Evolutionary conservation across 2,797 vertebrate genomes (phyloP).

Genomic region (Propithecus perrieri): DNA sequence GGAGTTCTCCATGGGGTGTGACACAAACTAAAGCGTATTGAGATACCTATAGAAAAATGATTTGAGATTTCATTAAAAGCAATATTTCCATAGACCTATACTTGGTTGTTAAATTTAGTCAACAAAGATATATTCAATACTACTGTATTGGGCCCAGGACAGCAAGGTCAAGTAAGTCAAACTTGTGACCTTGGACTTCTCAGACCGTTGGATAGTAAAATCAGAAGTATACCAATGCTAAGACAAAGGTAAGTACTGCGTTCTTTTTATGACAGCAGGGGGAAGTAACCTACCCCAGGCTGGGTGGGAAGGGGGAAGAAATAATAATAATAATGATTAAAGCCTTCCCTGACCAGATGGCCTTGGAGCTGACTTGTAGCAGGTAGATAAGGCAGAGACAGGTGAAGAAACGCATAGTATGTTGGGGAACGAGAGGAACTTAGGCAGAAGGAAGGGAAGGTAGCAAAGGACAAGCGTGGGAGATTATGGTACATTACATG

Average conservation of each 20-base stretch:
- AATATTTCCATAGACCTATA: neutral
- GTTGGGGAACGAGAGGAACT: accelerated
- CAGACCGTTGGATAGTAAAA: neutral
- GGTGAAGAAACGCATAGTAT: neutral
- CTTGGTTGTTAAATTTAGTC: neutral
- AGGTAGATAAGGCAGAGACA: neutral
- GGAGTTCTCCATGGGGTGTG: neutral
- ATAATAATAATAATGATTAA: neutral
- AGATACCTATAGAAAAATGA: neutral
- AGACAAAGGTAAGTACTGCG: neutral
- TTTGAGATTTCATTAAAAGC: neutral
- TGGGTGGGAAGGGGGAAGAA: neutral
- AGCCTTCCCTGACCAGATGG: neutral
- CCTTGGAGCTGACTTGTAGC: neutral
- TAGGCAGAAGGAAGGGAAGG: neutral
- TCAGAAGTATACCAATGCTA: neutral
- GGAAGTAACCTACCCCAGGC: neutral
- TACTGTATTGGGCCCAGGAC: neutral
- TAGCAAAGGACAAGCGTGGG: neutral
- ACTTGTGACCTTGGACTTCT: neutral
- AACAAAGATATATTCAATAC: neutral
- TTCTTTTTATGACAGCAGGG: neutral
- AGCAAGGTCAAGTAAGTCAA: neutral
- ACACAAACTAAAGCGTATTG: neutral
- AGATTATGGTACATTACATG: neutral